Percentiles rank a stretch among this genome's conserved stretches.
Evolutionary conservation across 2,888 invertebrate species (phyloP).

Genomic region (Dasysyrphus albostriatus): DNA sequence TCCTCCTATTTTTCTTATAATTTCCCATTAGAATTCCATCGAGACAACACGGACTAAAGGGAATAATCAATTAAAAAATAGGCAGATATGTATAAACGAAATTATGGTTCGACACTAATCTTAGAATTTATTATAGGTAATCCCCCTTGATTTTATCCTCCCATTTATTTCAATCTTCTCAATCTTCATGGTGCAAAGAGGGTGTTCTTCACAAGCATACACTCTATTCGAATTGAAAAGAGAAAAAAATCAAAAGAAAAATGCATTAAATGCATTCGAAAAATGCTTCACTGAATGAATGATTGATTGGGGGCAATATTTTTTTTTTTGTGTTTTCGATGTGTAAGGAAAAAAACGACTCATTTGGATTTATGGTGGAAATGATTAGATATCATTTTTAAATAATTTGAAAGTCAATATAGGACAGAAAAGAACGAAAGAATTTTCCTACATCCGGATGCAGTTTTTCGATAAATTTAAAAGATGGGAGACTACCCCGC

Average conservation of each 20-base stretch:
- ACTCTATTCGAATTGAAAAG: constrained; percentile 10
- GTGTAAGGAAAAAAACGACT: constrained; percentile 15
- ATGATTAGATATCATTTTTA: constrained; percentile 48
- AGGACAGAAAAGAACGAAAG: constrained; percentile 10
- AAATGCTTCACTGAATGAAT: constrained; percentile 56
- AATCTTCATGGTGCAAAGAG: constrained; percentile 21
- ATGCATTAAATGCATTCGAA: constrained; percentile 50
- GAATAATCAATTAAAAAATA: constrained; percentile 10
- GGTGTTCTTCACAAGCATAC: constrained; percentile 15
- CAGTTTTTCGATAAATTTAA: constrained; percentile 18
- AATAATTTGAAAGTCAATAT: constrained; percentile 29
- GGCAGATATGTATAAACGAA: not conserved
- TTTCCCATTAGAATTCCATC: constrained; percentile 34
- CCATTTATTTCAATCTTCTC: constrained; percentile 38
- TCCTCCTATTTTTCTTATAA: constrained; percentile 31
- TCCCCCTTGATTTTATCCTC: constrained; percentile 27
- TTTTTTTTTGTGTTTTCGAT: constrained; percentile 29
- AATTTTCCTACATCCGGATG: constrained; percentile 26
- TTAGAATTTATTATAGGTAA: constrained; percentile 30
- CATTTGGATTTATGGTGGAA: constrained; percentile 8
- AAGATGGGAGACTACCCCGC: not conserved
- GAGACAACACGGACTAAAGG: not conserved
- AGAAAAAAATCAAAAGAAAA: constrained; percentile 32
- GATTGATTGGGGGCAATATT: constrained; percentile 55
- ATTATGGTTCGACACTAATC: constrained; percentile 33